These are phyloP conservation scores for Sinosuthora webbiana DNA, from an alignment of 2,113 vertebrate genomes.

Conservation along the genomic window DNA sequence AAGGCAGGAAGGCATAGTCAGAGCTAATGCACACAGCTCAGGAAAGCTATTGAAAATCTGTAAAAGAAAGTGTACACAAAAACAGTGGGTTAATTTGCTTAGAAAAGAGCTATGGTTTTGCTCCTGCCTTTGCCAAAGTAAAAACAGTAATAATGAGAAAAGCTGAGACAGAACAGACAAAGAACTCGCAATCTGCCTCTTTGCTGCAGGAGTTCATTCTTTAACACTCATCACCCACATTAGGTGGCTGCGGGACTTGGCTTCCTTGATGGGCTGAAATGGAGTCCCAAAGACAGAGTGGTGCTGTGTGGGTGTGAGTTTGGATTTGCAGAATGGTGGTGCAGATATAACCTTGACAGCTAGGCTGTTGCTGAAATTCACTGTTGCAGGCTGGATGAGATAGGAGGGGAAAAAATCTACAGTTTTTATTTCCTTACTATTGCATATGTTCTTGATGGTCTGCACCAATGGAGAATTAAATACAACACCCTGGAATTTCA, in stretches of 20 bases:
- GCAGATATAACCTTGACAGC: slow-evolving; percentile 34
- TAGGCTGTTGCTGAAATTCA: slow-evolving; percentile 19
- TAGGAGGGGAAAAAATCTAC: background rate
- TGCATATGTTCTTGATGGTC: background rate
- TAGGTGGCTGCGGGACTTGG: slow-evolving; percentile 17
- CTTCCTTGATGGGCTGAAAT: background rate
- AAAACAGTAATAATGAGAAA: slow-evolving; percentile 15
- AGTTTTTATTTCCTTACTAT: background rate
- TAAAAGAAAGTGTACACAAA: slow-evolving; percentile 9
- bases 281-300: background rate
- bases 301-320: slow-evolving; percentile 36
- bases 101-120: background rate
- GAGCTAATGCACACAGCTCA: slow-evolving; percentile 31
- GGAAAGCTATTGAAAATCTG: slow-evolving; percentile 32
- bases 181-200: slow-evolving; percentile 1
- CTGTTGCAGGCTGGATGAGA: background rate
- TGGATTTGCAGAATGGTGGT: slow-evolving; percentile 36
- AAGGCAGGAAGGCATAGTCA: background rate
- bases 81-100: slow-evolving; percentile 35
- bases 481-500: slow-evolving; percentile 1
- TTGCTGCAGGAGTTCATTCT: slow-evolving; percentile 30
- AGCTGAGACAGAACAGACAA: background rate
- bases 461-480: background rate
- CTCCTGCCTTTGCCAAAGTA: background rate
- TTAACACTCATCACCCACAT: slow-evolving; percentile 21